Conservation (phyloP, 2,888 invertebrate species). For the Xylota sylvarum region DNA sequence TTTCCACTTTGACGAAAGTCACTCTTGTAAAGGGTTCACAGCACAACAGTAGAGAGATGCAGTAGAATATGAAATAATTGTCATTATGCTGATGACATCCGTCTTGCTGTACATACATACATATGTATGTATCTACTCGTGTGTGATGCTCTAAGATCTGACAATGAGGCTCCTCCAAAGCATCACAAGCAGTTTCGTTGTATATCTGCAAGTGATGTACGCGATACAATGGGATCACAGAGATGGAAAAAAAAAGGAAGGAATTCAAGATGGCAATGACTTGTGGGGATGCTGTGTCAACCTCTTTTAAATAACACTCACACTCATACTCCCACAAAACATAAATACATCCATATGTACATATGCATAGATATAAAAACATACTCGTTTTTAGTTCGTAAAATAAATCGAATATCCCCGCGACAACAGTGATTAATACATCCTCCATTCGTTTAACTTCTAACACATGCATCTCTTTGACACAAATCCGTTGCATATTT, state of each 20-base stretch:
- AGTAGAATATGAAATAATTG: slow-evolving; percentile 75
- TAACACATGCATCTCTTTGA: slow-evolving; percentile 24
- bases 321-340: neutral
- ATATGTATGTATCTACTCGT: slow-evolving; percentile 28
- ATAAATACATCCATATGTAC: neutral
- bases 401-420: slow-evolving; percentile 30
- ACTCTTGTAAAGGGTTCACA: slow-evolving; percentile 63
- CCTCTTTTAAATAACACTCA: neutral
- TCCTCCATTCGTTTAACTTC: neutral
- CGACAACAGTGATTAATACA: slow-evolving; percentile 18
- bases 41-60: slow-evolving; percentile 53
- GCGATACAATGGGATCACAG: slow-evolving; percentile 67
- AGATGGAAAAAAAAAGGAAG: slow-evolving; percentile 53
- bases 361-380: neutral
- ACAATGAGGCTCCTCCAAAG: slow-evolving; percentile 74
- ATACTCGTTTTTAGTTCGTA: neutral
- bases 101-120: slow-evolving; percentile 41
- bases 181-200: slow-evolving; percentile 68
- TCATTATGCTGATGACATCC: slow-evolving; percentile 77
- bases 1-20: slow-evolving; percentile 72
- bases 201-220: slow-evolving; percentile 69
- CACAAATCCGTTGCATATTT: slow-evolving; percentile 55
- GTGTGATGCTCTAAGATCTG: slow-evolving; percentile 62
- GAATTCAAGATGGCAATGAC: slow-evolving; percentile 72
- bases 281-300: slow-evolving; percentile 56